phyloP scores from a whole-genome alignment of 2,797 vertebrate species.

The Alca torda region DNA sequence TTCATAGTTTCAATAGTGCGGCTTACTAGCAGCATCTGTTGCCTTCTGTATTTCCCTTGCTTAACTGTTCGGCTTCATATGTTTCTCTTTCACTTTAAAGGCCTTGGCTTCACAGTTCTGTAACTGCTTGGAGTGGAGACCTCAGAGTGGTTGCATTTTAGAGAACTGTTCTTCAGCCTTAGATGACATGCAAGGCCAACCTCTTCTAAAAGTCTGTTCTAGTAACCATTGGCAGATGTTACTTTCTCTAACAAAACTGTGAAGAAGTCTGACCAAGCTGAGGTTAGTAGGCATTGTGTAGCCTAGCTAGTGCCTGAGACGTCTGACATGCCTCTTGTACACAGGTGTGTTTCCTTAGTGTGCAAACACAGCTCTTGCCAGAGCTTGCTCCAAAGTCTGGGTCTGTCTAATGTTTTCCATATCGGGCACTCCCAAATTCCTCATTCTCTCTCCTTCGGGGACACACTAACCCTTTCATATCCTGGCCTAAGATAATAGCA shows the following conservation, averaged over 20 bases:
- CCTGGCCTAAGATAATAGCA: background rate
- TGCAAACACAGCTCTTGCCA: background rate
- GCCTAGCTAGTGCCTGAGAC: background rate
- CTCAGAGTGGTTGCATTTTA: background rate
- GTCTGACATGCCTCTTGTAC: background rate
- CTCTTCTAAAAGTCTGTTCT: background rate
- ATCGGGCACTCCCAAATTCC: constrained; percentile 24
- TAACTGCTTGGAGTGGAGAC: background rate
- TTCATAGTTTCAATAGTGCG: background rate
- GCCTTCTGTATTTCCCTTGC: background rate
- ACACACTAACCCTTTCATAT: background rate
- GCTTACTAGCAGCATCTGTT: background rate
- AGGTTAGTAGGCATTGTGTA: background rate
- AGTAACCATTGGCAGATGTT: background rate
- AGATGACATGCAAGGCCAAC: background rate
- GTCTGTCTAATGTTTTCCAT: constrained; percentile 1
- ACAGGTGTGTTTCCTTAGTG: background rate
- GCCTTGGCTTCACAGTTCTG: background rate
- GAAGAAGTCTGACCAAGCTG: background rate
- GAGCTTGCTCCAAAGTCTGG: background rate
- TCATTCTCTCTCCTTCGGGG: background rate
- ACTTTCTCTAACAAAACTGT: background rate
- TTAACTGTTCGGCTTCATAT: background rate
- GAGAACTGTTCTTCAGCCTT: background rate
- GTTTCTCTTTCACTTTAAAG: background rate